Conservation (phyloP, 30 jellyfish, hydroid and myxozoan genomes). For the Turritopsis dohrnii region DNA sequence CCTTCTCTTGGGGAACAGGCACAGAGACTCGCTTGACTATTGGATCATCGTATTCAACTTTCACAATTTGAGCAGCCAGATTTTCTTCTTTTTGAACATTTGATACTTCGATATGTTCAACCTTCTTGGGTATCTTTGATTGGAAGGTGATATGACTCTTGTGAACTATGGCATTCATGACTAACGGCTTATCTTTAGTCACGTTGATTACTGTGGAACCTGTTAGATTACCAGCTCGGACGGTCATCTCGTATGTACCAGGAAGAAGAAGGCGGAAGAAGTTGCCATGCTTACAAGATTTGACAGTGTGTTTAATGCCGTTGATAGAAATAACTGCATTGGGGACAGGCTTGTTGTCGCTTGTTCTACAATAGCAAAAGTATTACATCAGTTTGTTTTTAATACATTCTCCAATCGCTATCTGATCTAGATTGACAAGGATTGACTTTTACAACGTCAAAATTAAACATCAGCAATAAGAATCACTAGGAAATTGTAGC, state of each 20-base stretch:
- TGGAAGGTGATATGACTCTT: constrained; percentile 65
- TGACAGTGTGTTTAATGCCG: constrained; percentile 45
- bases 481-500: too few species aligned
- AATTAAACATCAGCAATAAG: too few species aligned
- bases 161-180: constrained; percentile 56
- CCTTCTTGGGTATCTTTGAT: constrained; percentile 19
- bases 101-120: constrained; percentile 14
- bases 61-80: constrained; percentile 22
- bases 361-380: neutral
- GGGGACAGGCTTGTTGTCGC: neutral
- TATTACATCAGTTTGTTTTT: neutral
- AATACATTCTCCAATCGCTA: neutral
- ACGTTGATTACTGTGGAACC: constrained; percentile 18
- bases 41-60: constrained; percentile 3
- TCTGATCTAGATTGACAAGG: too few species aligned
- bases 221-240: constrained; percentile 45
- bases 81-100: constrained; percentile 41
- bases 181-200: constrained; percentile 15
- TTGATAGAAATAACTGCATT: constrained; percentile 37
- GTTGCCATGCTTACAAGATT: constrained; percentile 71
- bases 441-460: too few species aligned
- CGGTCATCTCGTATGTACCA: constrained; percentile 77
- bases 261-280: constrained; percentile 94
- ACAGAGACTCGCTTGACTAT: constrained; percentile 16
- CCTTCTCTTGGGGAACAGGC: constrained; percentile 23